Conservation (phyloP, 2,888 invertebrate species). For the Lycocerus yunnanus region DNA sequence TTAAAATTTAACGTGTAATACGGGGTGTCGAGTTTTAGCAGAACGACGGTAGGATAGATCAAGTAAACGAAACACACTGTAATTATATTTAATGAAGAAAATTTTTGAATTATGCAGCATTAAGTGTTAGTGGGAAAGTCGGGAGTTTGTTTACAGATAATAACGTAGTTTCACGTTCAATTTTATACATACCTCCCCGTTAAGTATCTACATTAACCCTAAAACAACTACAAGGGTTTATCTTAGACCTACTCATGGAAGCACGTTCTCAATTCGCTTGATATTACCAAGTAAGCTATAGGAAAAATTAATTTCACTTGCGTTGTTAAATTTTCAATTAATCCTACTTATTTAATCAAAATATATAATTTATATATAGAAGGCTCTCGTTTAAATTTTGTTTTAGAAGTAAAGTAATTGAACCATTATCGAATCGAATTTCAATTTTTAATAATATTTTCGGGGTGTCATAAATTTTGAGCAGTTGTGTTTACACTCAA, state of each 20-base stretch:
- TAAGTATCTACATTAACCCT: not conserved
- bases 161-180: not conserved
- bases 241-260: not conserved
- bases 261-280: not conserved
- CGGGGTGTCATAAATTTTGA: not conserved
- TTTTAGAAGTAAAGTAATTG: not conserved
- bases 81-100: not conserved
- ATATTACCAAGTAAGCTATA: not conserved
- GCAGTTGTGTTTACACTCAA: not conserved
- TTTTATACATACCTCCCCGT: not conserved
- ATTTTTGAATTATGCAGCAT: not conserved
- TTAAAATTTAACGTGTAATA: too few relatives aligned
- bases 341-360: not conserved
- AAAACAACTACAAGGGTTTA: not conserved
- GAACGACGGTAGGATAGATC: not conserved
- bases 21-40: too few relatives aligned
- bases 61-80: not conserved
- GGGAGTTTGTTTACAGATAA: not conserved
- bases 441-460: not conserved
- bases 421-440: not conserved
- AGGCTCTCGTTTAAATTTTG: not conserved
- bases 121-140: not conserved
- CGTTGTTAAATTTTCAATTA: not conserved
- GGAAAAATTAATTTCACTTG: not conserved
- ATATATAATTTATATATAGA: not conserved